Evolutionary conservation across 2,888 invertebrate genomes (phyloP).

Genomic region (Calameuta idolon): DNA sequence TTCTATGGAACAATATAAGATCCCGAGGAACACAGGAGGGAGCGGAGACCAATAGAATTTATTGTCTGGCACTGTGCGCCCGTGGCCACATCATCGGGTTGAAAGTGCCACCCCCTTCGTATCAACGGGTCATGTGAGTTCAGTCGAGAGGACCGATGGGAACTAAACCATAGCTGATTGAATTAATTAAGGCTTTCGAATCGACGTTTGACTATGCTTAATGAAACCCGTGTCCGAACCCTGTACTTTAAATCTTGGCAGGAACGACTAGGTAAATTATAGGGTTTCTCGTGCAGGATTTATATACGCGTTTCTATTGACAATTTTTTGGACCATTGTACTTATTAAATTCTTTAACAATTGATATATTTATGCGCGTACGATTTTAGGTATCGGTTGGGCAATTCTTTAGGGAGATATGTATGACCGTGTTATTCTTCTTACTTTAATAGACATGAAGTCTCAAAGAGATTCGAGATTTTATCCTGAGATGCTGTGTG

Average conservation of each 20-base stretch:
- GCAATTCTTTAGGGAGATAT: neutral
- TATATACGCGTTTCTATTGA: neutral
- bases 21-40: constrained; percentile 20
- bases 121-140: constrained; percentile 31
- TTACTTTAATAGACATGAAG: neutral
- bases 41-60: constrained; percentile 31
- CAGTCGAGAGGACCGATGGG: constrained; percentile 18
- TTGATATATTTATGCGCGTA: too few relatives aligned
- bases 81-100: constrained; percentile 11
- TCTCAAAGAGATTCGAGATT: neutral
- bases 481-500: neutral
- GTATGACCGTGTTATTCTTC: neutral
- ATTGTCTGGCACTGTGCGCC: constrained; percentile 29
- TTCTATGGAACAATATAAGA: constrained; percentile 33
- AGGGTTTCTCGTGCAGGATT: neutral
- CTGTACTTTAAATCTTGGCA: neutral
- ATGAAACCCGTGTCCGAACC: neutral
- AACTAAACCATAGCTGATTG: constrained; percentile 21
- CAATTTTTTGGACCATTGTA: neutral
- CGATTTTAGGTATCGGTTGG: too few relatives aligned
- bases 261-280: neutral
- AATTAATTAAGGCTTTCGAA: constrained; percentile 2
- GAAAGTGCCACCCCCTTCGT: constrained; percentile 12
- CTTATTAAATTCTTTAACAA: too few relatives aligned
- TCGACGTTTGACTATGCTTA: neutral